phyloP scores from a whole-genome alignment of 2,888 invertebrate species.

The Parnassius glacialis region DNA sequence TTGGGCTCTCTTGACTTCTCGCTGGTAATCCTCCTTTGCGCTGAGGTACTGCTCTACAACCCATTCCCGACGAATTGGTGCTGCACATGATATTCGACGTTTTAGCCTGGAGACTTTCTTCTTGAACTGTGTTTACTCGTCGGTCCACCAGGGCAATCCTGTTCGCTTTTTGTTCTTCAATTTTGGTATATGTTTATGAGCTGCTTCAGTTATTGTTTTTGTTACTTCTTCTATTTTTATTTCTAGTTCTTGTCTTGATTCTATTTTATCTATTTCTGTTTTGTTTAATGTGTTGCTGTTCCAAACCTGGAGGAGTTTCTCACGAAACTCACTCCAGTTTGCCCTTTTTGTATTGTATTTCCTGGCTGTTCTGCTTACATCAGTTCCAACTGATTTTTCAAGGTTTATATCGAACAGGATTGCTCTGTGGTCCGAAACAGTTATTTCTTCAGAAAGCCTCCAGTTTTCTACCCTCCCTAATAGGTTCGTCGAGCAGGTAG shows the following conservation, averaged over 20 bases:
- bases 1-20: slow-evolving; percentile 16
- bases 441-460: not conserved
- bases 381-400: not conserved
- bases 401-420: not conserved
- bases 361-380: not conserved
- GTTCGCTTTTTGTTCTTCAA: not conserved
- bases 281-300: too few relatives aligned
- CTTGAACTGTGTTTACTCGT: not conserved
- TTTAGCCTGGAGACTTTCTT: slow-evolving; percentile 1
- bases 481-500: not conserved
- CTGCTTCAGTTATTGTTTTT: too few relatives aligned
- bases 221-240: too few relatives aligned
- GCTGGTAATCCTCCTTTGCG: slow-evolving; percentile 10
- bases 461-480: not conserved
- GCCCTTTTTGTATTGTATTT: too few relatives aligned
- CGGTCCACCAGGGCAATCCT: slow-evolving; percentile 6
- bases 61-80: slow-evolving; percentile 5
- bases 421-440: not conserved
- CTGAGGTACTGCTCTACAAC: slow-evolving; percentile 7
- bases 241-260: too few relatives aligned
- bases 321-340: too few relatives aligned
- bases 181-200: too few relatives aligned
- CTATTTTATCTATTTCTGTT: too few relatives aligned
- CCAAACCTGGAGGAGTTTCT: too few relatives aligned
- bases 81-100: slow-evolving; percentile 4